Base-by-base conservation (phyloP, 2,113 vertebrate genomes). In the Podilymbus podiceps region DNA sequence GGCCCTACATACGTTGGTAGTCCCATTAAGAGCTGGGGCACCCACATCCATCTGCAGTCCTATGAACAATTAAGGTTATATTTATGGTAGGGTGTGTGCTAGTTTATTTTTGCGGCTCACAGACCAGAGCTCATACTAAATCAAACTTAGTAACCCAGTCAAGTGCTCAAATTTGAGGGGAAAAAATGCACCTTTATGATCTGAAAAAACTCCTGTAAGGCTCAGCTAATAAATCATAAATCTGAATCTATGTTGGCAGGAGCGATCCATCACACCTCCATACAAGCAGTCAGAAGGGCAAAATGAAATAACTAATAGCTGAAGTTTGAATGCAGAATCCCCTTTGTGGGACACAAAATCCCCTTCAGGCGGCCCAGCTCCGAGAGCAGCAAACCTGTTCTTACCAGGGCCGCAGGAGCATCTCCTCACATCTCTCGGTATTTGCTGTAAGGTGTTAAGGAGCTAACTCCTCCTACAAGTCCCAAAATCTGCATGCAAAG, bases 1-100 rank as follows among this genome's bases (percentile, higher is more conserved):
- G 87, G 73, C 23, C 35, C 49, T 69, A 60, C 67, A 66, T 78
- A 73, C 2, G 24, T 85, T 73, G 76, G 73, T 50, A 77, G 83
- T 82, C 62, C 55, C 64, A 78, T 79, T 89, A 83, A 81, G 87
- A 85, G 56, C 58, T 21, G 20, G 52, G 52, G 88, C 88, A 88
- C 56, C 52, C 88, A 95, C 86, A 89, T 30, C 88, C 94, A 94
- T 83, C 74, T 95, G 92, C 62, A 74, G 73, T 38, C 91, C 79
- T 55, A 88, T 49, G 72, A 68, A 87, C 60, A 81, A 64, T 85
- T 85, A 75, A 87, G 66, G 60, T 87, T 87, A 66, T 72, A 56
- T 67, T 95, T 86, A 84, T 22, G 66, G 42, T 60, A 72, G 40
- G 40, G 42, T 53, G 81, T 27, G 86, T 60, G 64, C 62, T 55